Percentiles rank a stretch among this genome's conserved stretches.
Evolutionary conservation across 2,888 invertebrate species (phyloP).

Genomic region (Agapetus fuscipes): DNA sequence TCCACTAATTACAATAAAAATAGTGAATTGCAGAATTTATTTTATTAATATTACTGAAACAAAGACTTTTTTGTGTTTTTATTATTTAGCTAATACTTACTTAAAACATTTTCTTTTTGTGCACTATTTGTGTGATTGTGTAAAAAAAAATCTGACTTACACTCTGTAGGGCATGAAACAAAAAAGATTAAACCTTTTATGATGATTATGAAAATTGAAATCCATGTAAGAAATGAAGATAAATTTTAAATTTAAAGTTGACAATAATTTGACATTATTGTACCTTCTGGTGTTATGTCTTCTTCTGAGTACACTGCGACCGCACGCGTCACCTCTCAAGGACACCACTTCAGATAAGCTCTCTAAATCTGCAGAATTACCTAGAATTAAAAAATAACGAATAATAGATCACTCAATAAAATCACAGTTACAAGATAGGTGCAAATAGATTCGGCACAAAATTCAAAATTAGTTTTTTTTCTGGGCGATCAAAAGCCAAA

Average conservation of each 20-base stretch:
- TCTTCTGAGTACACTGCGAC: constrained; percentile 10
- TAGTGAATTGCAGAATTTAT: no score
- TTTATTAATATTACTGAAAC: no score
- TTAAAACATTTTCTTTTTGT: no score
- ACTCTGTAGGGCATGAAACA: not conserved
- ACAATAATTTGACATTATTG: not conserved
- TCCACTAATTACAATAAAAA: no score
- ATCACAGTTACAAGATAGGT: not conserved
- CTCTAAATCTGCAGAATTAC: constrained; percentile 16
- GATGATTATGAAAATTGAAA: constrained; percentile 1
- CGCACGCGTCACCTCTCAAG: constrained; percentile 13
- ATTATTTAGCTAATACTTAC: no score
- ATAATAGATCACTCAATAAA: not conserved
- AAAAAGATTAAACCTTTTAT: not conserved
- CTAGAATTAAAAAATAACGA: constrained; percentile 2
- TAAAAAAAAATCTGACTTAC: not conserved
- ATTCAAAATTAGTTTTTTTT: no score
- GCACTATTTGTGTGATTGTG: no score
- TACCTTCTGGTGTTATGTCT: constrained; percentile 20
- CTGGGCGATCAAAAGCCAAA: no score
- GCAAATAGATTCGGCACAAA: no score
- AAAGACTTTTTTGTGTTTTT: no score
- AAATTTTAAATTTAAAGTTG: no score
- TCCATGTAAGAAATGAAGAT: no score
- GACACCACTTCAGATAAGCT: constrained; percentile 20